Percentiles rank a stretch among this genome's conserved stretches.
phyloP scores from a whole-genome alignment of 2,888 invertebrate genomes.

The Caenorhabditis sp. region DNA sequence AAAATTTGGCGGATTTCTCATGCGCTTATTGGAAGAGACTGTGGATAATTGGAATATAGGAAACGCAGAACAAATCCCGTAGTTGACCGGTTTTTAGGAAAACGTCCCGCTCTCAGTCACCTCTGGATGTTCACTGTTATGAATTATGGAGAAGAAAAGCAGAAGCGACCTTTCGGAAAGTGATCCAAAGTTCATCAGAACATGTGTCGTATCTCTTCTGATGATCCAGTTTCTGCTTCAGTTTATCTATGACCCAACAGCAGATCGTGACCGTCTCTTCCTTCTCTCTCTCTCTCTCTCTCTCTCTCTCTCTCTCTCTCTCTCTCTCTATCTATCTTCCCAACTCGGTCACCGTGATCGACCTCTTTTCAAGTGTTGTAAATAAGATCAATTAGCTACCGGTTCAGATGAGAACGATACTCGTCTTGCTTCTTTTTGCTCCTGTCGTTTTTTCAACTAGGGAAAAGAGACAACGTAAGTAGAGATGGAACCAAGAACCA shows the following conservation, averaged over 20 bases:
- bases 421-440: slow-evolving; percentile 19
- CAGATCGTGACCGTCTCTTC: slow-evolving; percentile 8
- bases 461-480: slow-evolving; percentile 42
- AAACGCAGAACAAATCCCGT: slow-evolving; percentile 39
- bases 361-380: slow-evolving; percentile 11
- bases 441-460: slow-evolving; percentile 7
- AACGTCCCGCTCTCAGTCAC: slow-evolving; percentile 12
- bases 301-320: neutral
- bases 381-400: neutral
- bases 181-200: slow-evolving; percentile 24
- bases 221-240: slow-evolving; percentile 42
- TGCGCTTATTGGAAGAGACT: slow-evolving; percentile 32
- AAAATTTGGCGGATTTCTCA: slow-evolving; percentile 45
- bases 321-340: neutral
- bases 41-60: slow-evolving; percentile 3
- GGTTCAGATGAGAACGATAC: slow-evolving; percentile 29
- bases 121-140: slow-evolving; percentile 46
- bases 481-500: too few species aligned
- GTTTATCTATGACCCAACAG: slow-evolving; percentile 44
- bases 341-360: slow-evolving; percentile 36
- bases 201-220: slow-evolving; percentile 33
- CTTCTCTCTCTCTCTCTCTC: slow-evolving; percentile 8
- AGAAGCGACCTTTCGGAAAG: slow-evolving; percentile 12
- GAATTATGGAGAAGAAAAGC: neutral
- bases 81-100: slow-evolving; percentile 53